Conservation (phyloP, 1,140 invertebrate genomes). For the Thaumatotibia leucotreta region DNA sequence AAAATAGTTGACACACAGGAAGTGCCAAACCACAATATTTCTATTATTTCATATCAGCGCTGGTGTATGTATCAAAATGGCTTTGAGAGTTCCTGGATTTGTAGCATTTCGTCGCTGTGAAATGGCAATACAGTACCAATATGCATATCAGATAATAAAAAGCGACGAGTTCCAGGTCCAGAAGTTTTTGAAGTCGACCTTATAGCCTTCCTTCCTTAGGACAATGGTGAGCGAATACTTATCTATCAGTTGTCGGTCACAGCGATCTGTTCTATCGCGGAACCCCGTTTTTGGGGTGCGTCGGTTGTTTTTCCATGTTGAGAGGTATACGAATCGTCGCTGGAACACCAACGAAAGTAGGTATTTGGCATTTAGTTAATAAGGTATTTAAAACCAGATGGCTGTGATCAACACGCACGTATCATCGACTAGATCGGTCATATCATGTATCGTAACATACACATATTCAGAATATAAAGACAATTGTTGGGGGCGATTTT, state of each 20-base stretch:
- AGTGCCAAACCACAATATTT: slow-evolving; percentile 60
- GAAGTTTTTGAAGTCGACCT: background rate
- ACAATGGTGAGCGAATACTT: background rate
- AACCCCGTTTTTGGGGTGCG: background rate
- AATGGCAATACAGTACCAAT: background rate
- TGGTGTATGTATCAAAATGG: slow-evolving; percentile 14
- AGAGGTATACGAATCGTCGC: background rate
- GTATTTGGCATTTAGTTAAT: slow-evolving; percentile 17
- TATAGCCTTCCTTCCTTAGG: background rate
- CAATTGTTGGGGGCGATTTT: slow-evolving; percentile 57
- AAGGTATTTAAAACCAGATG: slow-evolving; percentile 24
- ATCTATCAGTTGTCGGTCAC: background rate
- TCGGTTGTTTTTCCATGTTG: background rate
- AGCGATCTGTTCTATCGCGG: background rate
- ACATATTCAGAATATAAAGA: slow-evolving; percentile 42
- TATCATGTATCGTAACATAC: slow-evolving; percentile 31
- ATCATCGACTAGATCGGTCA: slow-evolving; percentile 27
- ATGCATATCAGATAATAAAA: background rate
- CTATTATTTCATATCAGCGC: slow-evolving; percentile 32
- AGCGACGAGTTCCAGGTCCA: background rate
- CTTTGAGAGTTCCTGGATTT: background rate
- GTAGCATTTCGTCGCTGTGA: background rate
- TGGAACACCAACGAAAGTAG: background rate
- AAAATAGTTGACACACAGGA: slow-evolving; percentile 41
- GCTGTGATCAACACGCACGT: slow-evolving; percentile 28